Conservation (phyloP, 2,888 invertebrate species). For the Ethmia dodecea region DNA sequence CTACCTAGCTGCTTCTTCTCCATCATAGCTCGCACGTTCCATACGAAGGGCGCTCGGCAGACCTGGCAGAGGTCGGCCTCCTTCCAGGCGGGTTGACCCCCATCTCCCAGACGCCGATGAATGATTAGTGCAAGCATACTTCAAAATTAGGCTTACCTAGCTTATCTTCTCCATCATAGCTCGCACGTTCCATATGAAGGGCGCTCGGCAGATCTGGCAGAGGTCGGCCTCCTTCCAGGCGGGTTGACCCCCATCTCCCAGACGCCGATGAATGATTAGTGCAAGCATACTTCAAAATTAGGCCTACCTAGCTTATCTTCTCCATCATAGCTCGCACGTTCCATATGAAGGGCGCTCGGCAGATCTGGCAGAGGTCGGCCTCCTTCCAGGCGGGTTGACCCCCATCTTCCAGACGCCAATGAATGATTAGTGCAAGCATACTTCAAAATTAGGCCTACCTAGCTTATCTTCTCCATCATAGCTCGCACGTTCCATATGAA, state of each 20-base stretch:
- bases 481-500: constrained; percentile 99
- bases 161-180: constrained; percentile 98
- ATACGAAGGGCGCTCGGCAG: constrained; percentile 97
- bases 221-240: constrained; percentile 96
- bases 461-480: constrained; percentile 98
- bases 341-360: constrained; percentile 98
- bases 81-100: constrained; percentile 93
- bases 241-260: constrained; percentile 97
- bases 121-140: too few relatives aligned
- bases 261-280: too few relatives aligned
- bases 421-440: too few relatives aligned
- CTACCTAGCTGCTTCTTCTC: constrained; percentile 91
- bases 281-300: too few relatives aligned
- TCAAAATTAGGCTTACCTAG: constrained; percentile 79
- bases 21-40: constrained; percentile 99
- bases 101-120: constrained; percentile 99
- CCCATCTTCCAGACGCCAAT: constrained; percentile 98
- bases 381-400: constrained; percentile 95
- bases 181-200: constrained; percentile 99
- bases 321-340: constrained; percentile 99
- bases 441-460: too few relatives aligned
- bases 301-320: constrained; percentile 84
- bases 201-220: constrained; percentile 94
- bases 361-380: constrained; percentile 95
- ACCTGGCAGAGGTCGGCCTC: constrained; percentile 96